Evolutionary conservation across 2,797 vertebrate species (phyloP), one percentile per base, ranked within the genome.

Genomic region (Echiichthys vipera): DNA sequence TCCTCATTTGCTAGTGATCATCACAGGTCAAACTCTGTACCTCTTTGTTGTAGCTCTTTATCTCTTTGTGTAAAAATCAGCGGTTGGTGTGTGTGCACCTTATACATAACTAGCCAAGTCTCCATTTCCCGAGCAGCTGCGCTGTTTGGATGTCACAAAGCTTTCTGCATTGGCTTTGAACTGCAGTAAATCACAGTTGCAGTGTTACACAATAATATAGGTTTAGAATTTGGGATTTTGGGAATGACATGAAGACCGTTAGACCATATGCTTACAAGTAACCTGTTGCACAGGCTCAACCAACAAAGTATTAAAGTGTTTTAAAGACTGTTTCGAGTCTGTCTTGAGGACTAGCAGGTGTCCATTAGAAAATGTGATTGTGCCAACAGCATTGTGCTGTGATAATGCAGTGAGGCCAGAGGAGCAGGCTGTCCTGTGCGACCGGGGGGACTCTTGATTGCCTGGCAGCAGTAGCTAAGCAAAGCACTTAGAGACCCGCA

Each of bases 401-500:
- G 63, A 78, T 79, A 70, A 74, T 62, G 55, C 65, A 56, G 43
- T 4, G 18, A 34, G 50, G 56, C 65, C 61, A 54, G 43, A 74
- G 71, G 65, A 73, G 56, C 37, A 53, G 71, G 47, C 43, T 30
- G 65, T 66, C 62, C 76, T 70, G 39, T 70, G 47, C 4, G 29
- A 62, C 54, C 13, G 50, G 47, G 42, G 30, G n/a, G 61, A 56
- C 63, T 61, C 63, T 46, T 76, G 78, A 90, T 90, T 90, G 87
- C 89, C 56, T 86, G 90, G 91, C 88, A 93, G 91, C 90, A 0
- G 90, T 90, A 78, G 84, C 83, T 89, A 92, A 88, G 90, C 85
- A 87, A 51, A 86, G 79, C 84, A 91, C 90, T 92, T 84, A 88
- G 71, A 84, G 85, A 84, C 69, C 74, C 57, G 71, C 73, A 69